These are phyloP conservation scores for Morpho deidamia DNA, from an alignment of 2,888 invertebrate genomes.

Conservation along the genomic window DNA sequence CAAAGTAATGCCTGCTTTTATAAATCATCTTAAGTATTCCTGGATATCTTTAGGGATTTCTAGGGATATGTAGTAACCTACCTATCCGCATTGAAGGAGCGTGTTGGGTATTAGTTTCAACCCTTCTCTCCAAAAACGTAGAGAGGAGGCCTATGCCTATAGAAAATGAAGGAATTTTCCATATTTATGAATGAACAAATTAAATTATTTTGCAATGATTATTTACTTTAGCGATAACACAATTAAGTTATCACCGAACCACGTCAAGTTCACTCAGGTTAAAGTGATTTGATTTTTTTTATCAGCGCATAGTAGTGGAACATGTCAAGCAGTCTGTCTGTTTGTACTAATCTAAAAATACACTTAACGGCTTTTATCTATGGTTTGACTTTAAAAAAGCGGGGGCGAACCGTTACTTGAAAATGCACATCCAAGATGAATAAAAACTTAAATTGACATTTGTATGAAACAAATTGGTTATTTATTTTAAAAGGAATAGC, in stretches of 20 bases:
- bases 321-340: conserved; percentile 11
- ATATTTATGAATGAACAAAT: background rate
- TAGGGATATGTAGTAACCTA: no score
- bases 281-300: conserved; percentile 8
- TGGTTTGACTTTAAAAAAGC: background rate
- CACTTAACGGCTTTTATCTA: conserved; percentile 10
- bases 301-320: conserved; percentile 4
- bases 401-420: conserved; percentile 6
- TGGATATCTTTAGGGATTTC: no score
- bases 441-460: background rate
- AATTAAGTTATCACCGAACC: background rate
- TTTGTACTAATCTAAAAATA: conserved; percentile 10
- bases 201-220: background rate
- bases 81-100: no score
- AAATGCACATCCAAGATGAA: background rate
- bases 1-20: no score
- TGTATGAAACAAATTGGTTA: no score
- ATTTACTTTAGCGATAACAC: background rate
- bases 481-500: no score
- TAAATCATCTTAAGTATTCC: no score
- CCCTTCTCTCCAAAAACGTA: no score
- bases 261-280: background rate
- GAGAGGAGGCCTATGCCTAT: no score
- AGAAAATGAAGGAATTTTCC: background rate
- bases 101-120: no score